A percentile compares a stretch with the other conserved stretches of the same genome.
These are phyloP conservation scores for Phrynocephalus guinanensis DNA, from an alignment of 2,797 vertebrate genomes.

Conservation along the genomic window DNA sequence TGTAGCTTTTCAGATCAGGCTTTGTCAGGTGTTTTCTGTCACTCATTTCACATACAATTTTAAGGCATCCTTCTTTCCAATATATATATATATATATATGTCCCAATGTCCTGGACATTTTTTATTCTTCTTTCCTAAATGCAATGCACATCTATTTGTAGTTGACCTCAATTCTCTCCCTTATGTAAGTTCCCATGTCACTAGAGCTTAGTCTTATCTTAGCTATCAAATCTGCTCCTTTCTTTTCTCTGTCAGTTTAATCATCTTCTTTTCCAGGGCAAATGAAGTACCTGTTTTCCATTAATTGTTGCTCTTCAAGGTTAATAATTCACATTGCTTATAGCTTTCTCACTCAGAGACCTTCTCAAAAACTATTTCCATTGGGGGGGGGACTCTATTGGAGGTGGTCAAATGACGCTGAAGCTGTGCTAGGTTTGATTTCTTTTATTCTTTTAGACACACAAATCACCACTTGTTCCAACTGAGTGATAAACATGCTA, in stretches of 20 bases:
- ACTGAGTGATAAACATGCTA: neutral
- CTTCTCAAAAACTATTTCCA: neutral
- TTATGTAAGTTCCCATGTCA: conserved; percentile 42
- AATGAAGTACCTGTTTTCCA: neutral
- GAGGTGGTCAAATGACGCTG: neutral
- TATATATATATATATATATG: conserved; percentile 45
- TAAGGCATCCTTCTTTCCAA: conserved; percentile 48
- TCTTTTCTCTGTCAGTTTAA: conserved; percentile 23
- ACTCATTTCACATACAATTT: conserved; percentile 25
- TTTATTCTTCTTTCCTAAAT: conserved; percentile 58
- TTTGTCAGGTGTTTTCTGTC: conserved; percentile 54
- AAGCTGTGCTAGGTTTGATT: neutral
- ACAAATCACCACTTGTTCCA: neutral
- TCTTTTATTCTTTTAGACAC: neutral
- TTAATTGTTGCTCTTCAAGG: neutral
- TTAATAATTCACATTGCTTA: neutral
- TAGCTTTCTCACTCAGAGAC: neutral
- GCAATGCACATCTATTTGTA: conserved; percentile 62
- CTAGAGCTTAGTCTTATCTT: conserved; percentile 32
- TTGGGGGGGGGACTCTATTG: neutral
- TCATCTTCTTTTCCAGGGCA: neutral
- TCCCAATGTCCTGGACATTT: conserved; percentile 52
- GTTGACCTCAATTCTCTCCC: conserved; percentile 63
- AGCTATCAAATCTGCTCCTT: conserved; percentile 40
- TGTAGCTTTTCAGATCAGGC: neutral